Evolutionary conservation across 2,888 invertebrate genomes (phyloP).

Genomic region (Chrysopilus asiliformis): DNA sequence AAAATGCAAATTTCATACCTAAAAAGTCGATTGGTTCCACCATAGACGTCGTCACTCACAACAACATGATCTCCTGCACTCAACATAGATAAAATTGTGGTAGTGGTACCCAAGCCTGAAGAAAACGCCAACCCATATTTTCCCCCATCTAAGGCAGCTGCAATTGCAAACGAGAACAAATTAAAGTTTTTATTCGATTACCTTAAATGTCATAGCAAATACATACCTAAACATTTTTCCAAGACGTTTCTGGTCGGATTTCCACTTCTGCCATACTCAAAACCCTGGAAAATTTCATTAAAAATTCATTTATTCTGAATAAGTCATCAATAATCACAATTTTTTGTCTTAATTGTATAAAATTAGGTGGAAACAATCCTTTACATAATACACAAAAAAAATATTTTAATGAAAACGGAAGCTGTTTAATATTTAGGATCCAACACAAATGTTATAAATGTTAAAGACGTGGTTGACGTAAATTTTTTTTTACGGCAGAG

Average conservation of each 20-base stretch:
- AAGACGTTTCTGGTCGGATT: slow-evolving; percentile 86
- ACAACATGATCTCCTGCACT: slow-evolving; percentile 80
- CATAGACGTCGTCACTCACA: slow-evolving; percentile 86
- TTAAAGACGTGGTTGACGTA: no score
- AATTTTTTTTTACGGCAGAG: no score
- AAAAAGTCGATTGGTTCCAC: slow-evolving; percentile 75
- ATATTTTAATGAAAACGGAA: no score
- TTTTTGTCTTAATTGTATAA: not conserved
- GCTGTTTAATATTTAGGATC: no score
- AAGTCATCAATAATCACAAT: not conserved
- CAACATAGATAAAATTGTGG: slow-evolving; percentile 60
- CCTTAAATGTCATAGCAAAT: no score
- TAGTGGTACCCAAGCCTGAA: slow-evolving; percentile 82
- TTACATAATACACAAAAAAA: no score
- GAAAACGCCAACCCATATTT: slow-evolving; percentile 72
- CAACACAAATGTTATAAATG: no score
- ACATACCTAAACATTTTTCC: slow-evolving; percentile 75
- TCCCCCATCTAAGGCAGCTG: slow-evolving; percentile 82
- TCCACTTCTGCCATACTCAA: slow-evolving; percentile 84
- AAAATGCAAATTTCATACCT: slow-evolving; percentile 39
- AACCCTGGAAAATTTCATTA: slow-evolving; percentile 45
- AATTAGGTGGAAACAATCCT: not conserved
- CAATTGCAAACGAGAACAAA: no score
- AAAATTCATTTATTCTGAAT: not conserved
- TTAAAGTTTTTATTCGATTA: no score